phyloP scores from a whole-genome alignment of 92 coral and sea anemone species.

The Ricordea florida region DNA sequence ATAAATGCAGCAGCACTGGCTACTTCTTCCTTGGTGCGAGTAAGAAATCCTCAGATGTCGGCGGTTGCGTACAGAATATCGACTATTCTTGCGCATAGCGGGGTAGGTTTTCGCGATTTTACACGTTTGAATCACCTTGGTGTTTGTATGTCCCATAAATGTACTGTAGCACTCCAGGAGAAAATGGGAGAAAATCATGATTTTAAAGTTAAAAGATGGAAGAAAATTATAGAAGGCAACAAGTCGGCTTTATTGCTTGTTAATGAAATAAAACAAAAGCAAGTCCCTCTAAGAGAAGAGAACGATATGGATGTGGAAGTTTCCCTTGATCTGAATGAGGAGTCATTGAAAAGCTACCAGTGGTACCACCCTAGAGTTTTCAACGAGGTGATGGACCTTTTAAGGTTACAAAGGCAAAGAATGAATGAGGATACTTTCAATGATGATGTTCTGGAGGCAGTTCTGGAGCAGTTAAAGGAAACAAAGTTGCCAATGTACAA shows the following conservation, averaged over 20 bases:
- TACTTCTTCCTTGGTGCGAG: constrained; percentile 31
- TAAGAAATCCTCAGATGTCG: constrained; percentile 52
- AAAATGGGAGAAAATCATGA: constrained; percentile 55
- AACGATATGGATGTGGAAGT: constrained; percentile 49
- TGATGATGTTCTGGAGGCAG: constrained; percentile 18
- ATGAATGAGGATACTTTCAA: not conserved
- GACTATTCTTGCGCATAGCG: constrained; percentile 55
- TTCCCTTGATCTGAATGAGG: constrained; percentile 6
- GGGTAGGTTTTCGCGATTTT: constrained; percentile 28
- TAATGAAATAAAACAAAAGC: constrained; percentile 17
- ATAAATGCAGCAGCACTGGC: constrained; percentile 49
- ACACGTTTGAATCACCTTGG: constrained; percentile 44
- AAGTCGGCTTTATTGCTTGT: constrained; percentile 6
- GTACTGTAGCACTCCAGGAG: constrained; percentile 16
- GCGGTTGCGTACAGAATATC: constrained; percentile 50
- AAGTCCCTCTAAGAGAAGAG: constrained; percentile 12
- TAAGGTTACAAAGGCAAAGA: not conserved
- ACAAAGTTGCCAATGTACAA: too few species aligned
- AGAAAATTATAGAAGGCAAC: constrained; percentile 37
- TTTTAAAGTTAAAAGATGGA: constrained; percentile 24
- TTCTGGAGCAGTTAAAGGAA: not conserved
- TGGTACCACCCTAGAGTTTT: constrained; percentile 16
- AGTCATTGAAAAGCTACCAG: constrained; percentile 9
- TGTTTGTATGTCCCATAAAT: constrained; percentile 55
- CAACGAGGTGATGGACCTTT: not conserved